Conservation (phyloP, 2,797 vertebrate species). For the Echiichthys vipera region DNA sequence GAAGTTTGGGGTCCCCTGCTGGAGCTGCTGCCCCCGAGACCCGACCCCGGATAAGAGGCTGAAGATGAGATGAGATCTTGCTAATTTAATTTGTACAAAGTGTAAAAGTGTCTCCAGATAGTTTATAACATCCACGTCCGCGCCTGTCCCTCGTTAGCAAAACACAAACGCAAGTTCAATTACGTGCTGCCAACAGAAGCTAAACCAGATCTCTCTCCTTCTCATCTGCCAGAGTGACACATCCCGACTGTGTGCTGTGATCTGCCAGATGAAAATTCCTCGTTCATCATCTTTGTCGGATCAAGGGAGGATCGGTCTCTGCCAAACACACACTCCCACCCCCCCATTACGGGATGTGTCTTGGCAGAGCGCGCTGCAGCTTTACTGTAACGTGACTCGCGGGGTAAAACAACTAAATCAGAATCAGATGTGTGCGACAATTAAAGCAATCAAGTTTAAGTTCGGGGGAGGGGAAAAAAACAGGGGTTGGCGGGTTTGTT, state of each 20-base stretch:
- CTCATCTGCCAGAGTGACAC: not conserved
- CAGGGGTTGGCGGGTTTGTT: not conserved
- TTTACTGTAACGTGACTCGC: conserved; percentile 11
- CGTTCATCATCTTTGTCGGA: not conserved
- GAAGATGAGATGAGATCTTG: too few species aligned
- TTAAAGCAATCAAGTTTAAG: not conserved
- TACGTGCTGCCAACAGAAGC: not conserved
- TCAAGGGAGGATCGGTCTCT: not conserved
- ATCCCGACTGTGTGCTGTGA: not conserved
- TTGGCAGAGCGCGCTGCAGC: not conserved
- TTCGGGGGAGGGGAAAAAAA: not conserved
- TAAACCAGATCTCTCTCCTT: not conserved
- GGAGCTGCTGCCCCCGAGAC: too few species aligned
- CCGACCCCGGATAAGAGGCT: too few species aligned
- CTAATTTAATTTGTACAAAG: too few species aligned
- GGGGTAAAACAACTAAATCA: not conserved
- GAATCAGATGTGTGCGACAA: conserved; percentile 17
- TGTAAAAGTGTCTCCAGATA: too few species aligned
- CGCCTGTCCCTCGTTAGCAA: not conserved
- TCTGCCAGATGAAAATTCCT: not conserved
- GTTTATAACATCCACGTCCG: too few species aligned
- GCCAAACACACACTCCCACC: not conserved
- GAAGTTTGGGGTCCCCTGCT: too few species aligned
- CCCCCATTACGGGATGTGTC: not conserved
- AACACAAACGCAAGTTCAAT: not conserved